These are phyloP conservation scores for Pachycephala philippinensis DNA, from an alignment of 2,113 vertebrate genomes.

Conservation along the genomic window DNA sequence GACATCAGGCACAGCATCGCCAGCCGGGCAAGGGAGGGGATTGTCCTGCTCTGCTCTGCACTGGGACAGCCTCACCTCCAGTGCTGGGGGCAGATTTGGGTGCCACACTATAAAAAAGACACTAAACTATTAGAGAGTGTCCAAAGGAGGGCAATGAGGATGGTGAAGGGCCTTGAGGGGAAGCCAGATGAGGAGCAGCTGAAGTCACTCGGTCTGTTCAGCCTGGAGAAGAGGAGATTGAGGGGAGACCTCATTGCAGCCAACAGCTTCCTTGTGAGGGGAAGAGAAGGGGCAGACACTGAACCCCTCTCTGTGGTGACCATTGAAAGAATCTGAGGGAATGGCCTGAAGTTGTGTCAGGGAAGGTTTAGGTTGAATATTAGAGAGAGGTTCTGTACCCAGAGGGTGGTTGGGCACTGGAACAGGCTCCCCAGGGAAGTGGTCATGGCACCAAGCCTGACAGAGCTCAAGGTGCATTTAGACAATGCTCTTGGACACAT, in stretches of 20 bases:
- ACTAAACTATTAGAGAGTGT: fast-evolving
- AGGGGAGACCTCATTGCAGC: fast-evolving
- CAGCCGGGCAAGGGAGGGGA: fast-evolving
- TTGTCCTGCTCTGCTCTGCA: fast-evolving
- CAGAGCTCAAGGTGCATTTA: neutral
- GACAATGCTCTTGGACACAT: too few species aligned
- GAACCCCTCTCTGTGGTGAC: neutral
- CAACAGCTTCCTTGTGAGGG: neutral
- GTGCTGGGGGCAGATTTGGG: too few species aligned
- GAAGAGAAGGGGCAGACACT: neutral
- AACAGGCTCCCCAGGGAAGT: neutral
- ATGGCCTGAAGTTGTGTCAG: neutral
- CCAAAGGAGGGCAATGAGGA: neutral
- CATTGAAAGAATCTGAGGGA: neutral
- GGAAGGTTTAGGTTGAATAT: neutral
- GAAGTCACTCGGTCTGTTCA: neutral
- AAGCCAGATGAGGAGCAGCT: fast-evolving
- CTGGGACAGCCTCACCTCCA: fast-evolving
- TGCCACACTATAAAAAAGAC: fast-evolving
- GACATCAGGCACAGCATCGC: fast-evolving
- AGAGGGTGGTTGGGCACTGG: fast-evolving
- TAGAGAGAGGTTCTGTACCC: neutral
- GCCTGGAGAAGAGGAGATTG: neutral
- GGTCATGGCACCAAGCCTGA: neutral
- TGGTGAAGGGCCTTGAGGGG: neutral